Base-by-base conservation (phyloP, 1,140 invertebrate genomes). In the Drosophila mauritiana region DNA sequence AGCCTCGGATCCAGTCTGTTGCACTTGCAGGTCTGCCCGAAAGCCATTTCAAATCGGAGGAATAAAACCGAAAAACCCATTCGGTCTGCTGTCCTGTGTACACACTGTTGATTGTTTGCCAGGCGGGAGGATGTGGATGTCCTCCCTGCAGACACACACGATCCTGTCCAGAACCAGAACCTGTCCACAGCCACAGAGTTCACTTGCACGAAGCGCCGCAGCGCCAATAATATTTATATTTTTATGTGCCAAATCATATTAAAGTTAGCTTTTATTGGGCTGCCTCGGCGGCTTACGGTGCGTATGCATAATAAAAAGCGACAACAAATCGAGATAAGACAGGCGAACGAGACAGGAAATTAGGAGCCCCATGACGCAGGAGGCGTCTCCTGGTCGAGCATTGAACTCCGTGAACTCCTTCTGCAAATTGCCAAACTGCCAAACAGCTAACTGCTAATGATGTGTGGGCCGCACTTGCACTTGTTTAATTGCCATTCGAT, bases 261-360 rank as follows among this genome's bases (percentile, higher is more conserved):
- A 89, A 86, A 89, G 75, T 88, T 83, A 22, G 75, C 70, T 72
- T 88, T 86, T 86, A 86, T 86, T 86, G 78, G 79, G 17, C 62
- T 57, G 59, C 68, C 61, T 52, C 13, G 25, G 39, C 46, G 57
- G 56, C 43, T 22, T 52, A 80, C 78, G 65, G 63, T 82, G 75
- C 83, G 79, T 86, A 88, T 86, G 84, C 84, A 83, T 86, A 86
- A 86, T 86, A 89, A 88, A 88, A 88, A 68, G 79, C 78, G 68
- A 81, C 68, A 85, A 80, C 68, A 69, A 62, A 63, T 54, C 68
- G 67, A 82, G 83, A 88, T 88, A 82, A 79, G 82, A 76, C 78
- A 88, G 61, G 69, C 79, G 82, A 58, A 78, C 68, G 79, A 86
- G 84, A 86, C 83, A 86, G 83, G 83, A 86, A 86, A 86, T 89